Conservation (phyloP, 2,888 invertebrate genomes). For the Latrodectus elegans region DNA sequence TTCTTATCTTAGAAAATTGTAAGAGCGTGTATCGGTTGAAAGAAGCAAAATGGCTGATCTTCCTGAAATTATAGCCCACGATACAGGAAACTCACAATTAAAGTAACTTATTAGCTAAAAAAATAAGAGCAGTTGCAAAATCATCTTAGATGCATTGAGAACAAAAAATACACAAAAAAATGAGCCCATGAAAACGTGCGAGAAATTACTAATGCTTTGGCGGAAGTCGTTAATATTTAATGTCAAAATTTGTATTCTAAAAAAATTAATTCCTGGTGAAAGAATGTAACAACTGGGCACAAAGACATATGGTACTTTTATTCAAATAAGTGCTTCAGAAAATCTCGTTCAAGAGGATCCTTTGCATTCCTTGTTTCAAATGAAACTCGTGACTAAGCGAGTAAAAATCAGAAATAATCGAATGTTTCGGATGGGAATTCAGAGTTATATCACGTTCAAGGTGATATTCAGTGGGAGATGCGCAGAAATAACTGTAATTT, state of each 20-base stretch:
- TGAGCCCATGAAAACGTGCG: too few relatives aligned
- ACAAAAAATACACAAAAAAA: too few relatives aligned
- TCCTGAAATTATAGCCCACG: too few relatives aligned
- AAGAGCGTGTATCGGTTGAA: too few relatives aligned
- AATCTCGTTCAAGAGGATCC: background rate
- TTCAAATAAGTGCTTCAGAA: slow-evolving; percentile 24
- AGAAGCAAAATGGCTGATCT: too few relatives aligned
- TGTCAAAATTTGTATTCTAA: background rate
- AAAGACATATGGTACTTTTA: slow-evolving; percentile 31
- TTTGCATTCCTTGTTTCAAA: slow-evolving; percentile 8
- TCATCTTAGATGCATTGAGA: too few relatives aligned
- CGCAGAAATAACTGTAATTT: slow-evolving; percentile 66
- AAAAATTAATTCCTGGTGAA: background rate
- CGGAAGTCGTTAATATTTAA: background rate
- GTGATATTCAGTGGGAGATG: slow-evolving; percentile 51
- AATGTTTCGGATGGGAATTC: slow-evolving; percentile 35
- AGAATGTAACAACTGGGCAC: background rate
- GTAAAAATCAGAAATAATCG: slow-evolving; percentile 38
- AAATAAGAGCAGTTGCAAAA: too few relatives aligned
- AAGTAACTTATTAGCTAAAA: too few relatives aligned
- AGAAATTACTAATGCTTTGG: background rate
- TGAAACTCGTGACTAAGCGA: slow-evolving; percentile 30
- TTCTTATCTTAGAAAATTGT: too few relatives aligned
- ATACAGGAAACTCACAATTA: too few relatives aligned
- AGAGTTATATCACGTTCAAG: slow-evolving; percentile 54